These are phyloP conservation scores for Urocitellus parryii DNA, from an alignment of 2,113 vertebrate genomes.

Conservation along the genomic window DNA sequence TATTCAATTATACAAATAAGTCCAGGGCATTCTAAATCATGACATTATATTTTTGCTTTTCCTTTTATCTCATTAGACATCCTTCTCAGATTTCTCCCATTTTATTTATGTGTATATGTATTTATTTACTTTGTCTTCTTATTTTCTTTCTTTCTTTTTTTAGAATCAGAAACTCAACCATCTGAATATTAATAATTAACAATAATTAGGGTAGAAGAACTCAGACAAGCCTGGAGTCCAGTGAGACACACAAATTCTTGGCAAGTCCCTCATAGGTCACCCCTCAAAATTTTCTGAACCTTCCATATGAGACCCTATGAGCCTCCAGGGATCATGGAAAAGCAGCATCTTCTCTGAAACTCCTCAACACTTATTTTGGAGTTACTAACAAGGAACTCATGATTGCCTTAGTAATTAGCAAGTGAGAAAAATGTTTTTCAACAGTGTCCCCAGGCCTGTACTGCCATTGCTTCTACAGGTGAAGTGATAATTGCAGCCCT, in stretches of 20 bases:
- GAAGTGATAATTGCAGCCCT: neutral
- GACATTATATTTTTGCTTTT: too few relatives aligned
- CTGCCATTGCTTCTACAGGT: neutral
- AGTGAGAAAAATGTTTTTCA: neutral
- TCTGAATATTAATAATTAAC: neutral
- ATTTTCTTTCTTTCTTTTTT: too few relatives aligned
- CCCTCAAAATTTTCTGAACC: neutral
- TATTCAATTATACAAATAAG: neutral
- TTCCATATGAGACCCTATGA: neutral
- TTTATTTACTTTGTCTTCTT: too few relatives aligned
- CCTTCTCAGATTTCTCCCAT: neutral
- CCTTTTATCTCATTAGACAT: neutral
- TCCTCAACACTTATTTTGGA: neutral
- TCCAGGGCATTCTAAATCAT: neutral
- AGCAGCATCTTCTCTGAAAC: too few relatives aligned
- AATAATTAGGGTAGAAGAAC: neutral
- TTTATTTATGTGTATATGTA: too few relatives aligned
- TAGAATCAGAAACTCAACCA: too few relatives aligned
- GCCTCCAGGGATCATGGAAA: neutral
- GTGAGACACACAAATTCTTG: fast-evolving
- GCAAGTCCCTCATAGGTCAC: too few relatives aligned
- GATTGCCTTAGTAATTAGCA: neutral
- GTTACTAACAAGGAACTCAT: neutral
- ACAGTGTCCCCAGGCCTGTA: neutral
- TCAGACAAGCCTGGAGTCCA: neutral